These are phyloP conservation scores for Periophthalmus magnuspinnatus DNA, from an alignment of 2,797 vertebrate genomes.

Conservation along the genomic window DNA sequence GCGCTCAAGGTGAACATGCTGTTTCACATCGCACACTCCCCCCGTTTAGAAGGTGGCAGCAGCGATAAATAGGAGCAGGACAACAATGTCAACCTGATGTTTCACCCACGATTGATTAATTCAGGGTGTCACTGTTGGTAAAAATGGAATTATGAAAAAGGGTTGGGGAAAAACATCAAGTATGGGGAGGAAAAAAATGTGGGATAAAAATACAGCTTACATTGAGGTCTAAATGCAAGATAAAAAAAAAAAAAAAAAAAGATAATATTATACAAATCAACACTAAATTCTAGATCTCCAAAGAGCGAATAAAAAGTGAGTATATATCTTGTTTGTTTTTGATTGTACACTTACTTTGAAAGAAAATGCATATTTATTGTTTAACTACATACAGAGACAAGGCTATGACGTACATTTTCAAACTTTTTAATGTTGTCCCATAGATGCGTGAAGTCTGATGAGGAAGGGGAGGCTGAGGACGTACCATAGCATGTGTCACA, in stretches of 20 bases:
- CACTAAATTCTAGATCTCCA: no score
- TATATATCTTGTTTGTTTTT: neutral
- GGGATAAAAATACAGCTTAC: neutral
- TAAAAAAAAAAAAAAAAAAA: no score
- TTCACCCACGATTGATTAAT: conserved; percentile 45
- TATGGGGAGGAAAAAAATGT: neutral
- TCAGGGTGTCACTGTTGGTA: conserved; percentile 7
- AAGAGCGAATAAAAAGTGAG: neutral
- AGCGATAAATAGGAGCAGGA: conserved; percentile 50
- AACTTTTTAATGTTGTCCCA: no score
- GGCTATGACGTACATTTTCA: no score
- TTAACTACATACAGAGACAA: no score
- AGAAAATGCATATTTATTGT: no score
- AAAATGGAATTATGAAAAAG: conserved; percentile 17
- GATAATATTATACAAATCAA: no score
- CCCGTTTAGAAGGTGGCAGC: conserved; percentile 26
- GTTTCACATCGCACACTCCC: conserved; percentile 25
- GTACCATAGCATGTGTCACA: no score
- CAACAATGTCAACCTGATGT: conserved; percentile 44
- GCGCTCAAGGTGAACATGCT: conserved; percentile 69
- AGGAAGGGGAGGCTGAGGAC: no score
- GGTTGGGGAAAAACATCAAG: neutral
- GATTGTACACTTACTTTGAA: neutral
- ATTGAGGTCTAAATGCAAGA: no score
- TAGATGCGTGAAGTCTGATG: no score